These are phyloP conservation scores for Zeuzera pyrina DNA, from an alignment of 2,888 invertebrate species.

Conservation along the genomic window DNA sequence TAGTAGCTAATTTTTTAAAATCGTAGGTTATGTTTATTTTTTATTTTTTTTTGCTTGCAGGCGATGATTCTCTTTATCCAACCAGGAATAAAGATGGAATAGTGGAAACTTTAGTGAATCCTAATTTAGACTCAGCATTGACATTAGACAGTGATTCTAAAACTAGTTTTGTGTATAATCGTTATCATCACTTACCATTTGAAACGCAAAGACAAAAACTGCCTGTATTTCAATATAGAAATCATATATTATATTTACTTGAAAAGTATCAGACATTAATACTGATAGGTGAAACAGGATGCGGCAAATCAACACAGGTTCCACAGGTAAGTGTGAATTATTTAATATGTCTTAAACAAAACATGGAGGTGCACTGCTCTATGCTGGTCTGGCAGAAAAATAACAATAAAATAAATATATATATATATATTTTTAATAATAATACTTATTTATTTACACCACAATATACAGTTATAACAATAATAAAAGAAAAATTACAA, in stretches of 20 bases:
- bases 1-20: constrained; percentile 8
- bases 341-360: neutral
- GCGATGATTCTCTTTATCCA: constrained; percentile 42
- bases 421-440: too few relatives aligned
- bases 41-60: too few relatives aligned
- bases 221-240: constrained; percentile 89
- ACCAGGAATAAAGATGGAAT: constrained; percentile 49
- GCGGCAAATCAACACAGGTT: constrained; percentile 96
- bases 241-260: constrained; percentile 88
- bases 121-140: constrained; percentile 46
- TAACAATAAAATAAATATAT: too few relatives aligned
- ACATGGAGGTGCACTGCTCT: neutral
- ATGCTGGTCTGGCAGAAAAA: too few relatives aligned
- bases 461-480: too few relatives aligned
- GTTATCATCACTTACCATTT: constrained; percentile 85
- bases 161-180: constrained; percentile 87
- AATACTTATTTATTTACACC: too few relatives aligned
- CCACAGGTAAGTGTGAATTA: constrained; percentile 80
- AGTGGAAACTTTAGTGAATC: constrained; percentile 50
- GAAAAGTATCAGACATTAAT: constrained; percentile 93
- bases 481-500: too few relatives aligned
- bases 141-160: constrained; percentile 73
- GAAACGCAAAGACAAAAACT: constrained; percentile 88
- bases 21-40: constrained; percentile 5
- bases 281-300: constrained; percentile 94